These are phyloP conservation scores for Falco punctatus DNA, from an alignment of 2,113 vertebrate genomes.

Conservation along the genomic window DNA sequence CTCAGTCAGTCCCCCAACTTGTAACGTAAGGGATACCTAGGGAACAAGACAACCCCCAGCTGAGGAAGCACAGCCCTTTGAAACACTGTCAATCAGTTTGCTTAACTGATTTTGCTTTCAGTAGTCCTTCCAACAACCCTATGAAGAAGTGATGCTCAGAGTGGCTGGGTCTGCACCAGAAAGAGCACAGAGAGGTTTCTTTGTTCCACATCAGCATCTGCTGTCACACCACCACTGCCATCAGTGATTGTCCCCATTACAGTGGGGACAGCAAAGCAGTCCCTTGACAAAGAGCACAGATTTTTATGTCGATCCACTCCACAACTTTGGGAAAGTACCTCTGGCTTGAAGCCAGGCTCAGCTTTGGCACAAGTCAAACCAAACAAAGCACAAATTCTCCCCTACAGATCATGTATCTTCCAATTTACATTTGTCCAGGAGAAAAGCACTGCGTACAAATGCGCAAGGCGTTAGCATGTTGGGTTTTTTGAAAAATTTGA, in stretches of 20 bases:
- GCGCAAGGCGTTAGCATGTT: rapidly evolving
- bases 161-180: neutral
- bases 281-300: neutral
- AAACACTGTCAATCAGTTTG: neutral
- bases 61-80: neutral
- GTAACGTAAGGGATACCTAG: neutral
- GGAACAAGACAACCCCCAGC: neutral
- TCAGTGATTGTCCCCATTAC: neutral
- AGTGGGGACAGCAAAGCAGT: neutral
- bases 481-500: neutral
- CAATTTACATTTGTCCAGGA: neutral
- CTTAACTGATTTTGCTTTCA: neutral
- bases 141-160: neutral
- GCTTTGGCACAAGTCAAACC: neutral
- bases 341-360: neutral
- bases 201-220: neutral
- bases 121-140: neutral
- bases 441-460: neutral
- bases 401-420: neutral
- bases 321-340: neutral
- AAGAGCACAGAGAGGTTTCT: rapidly evolving
- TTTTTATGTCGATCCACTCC: neutral
- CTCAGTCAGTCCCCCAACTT: neutral
- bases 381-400: neutral
- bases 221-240: neutral